Evolutionary conservation across 2,888 invertebrate species (phyloP).

Genomic region (Tyria jacobaeae): DNA sequence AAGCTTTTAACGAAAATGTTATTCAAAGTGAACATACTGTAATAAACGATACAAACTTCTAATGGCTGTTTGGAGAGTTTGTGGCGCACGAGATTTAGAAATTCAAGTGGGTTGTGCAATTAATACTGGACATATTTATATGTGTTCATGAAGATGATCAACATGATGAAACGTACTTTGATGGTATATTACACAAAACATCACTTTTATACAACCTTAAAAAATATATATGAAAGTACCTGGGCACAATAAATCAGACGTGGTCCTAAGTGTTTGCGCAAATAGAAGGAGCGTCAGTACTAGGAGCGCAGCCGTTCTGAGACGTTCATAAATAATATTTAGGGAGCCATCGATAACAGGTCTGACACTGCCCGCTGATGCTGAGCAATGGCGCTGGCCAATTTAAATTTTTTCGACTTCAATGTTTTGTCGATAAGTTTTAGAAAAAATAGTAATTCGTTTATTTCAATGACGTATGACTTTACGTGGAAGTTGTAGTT

Average conservation of each 20-base stretch:
- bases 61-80: conserved; percentile 47
- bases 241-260: conserved; percentile 67
- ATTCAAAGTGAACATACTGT: conserved; percentile 62
- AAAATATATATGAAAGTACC: conserved; percentile 38
- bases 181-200: background rate
- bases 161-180: background rate
- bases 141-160: too few species aligned
- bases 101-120: conserved; percentile 17
- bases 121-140: conserved; percentile 5
- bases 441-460: conserved; percentile 13
- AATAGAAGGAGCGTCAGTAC: conserved; percentile 66
- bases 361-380: conserved; percentile 56
- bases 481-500: background rate
- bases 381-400: conserved; percentile 56
- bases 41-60: conserved; percentile 57
- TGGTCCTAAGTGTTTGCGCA: conserved; percentile 64
- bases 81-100: conserved; percentile 29
- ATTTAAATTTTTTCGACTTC: conserved; percentile 58
- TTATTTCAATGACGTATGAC: background rate
- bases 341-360: conserved; percentile 64
- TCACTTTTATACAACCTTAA: background rate
- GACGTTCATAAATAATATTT: conserved; percentile 78
- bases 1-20: conserved; percentile 76
- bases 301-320: conserved; percentile 59
- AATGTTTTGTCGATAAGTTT: conserved; percentile 54